Evolutionary conservation across 2,888 invertebrate species (phyloP), one percentile per base, ranked within the genome.

Genomic region (Luffia ferchaultella): DNA sequence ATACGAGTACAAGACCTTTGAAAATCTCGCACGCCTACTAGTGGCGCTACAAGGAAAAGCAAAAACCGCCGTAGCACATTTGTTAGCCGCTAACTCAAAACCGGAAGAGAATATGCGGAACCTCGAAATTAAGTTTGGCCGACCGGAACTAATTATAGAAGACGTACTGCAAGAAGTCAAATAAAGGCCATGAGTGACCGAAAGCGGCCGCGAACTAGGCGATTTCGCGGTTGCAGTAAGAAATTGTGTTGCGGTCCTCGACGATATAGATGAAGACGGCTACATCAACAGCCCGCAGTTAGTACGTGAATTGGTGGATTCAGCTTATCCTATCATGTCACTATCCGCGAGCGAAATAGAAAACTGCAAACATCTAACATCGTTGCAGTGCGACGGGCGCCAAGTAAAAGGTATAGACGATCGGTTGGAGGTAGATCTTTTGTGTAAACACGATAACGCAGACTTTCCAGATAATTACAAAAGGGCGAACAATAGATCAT

Each of bases 201-300:
- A 42, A 5, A 42, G 17, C 43, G 43, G 43, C 16, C n/a, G 43
- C 16, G 43, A 42, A 42, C n/a, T 42, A 3, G 5, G 43, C 17
- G 17, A 42, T n/a, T 42, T 42, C 17, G 43, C 43, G 3, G 43
- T 42, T 3, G 17, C 43, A 16, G 43, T 42, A 5, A 5, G 43
- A n/a, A 42, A 42, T 17, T 42, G 43, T 17, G 43, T 42, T 5
- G 43, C 43, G 5, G 17, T 17, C 3, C n/a, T 42, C 7, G 3
- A 3, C 3, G 17, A 42, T n/a, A 16, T 42, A 3, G 17, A 42
- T n/a, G n/a, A 5, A 3, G 17, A n/a, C 16, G 17, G 43, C n/a
- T 42, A 42, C 43, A n/a, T 42, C 3, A n/a, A 42, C 43, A 42
- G n/a, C 43, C 43, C 43, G 17, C 43, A 42, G 43, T n/a, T 42